Percentiles rank a stretch among this genome's conserved stretches.
Conservation (phyloP, 2,888 invertebrate genomes). For the Dione juno region DNA sequence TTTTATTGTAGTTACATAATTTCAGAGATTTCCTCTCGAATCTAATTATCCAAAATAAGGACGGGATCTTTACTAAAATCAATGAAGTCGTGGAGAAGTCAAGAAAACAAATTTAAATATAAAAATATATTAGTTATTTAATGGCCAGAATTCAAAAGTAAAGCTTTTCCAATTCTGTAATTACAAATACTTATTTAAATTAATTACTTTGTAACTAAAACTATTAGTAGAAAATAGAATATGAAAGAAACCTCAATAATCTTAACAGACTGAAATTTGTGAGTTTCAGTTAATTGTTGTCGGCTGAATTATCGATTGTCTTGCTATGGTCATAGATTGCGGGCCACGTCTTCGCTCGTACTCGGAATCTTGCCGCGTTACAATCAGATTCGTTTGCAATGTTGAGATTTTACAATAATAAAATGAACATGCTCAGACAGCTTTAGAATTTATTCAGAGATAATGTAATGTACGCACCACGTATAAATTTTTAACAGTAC, state of each 20-base stretch:
- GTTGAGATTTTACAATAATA: neutral
- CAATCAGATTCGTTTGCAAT: conserved; percentile 4
- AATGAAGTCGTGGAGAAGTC: too few relatives aligned
- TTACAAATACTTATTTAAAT: neutral
- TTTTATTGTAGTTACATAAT: too few relatives aligned
- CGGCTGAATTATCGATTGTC: conserved; percentile 21
- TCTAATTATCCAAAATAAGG: too few relatives aligned
- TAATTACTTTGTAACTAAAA: neutral
- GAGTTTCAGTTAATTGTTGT: conserved; percentile 21
- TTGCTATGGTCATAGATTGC: conserved; percentile 22
- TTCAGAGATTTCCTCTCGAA: too few relatives aligned
- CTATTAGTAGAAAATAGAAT: neutral
- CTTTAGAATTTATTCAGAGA: neutral
- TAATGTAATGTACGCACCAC: neutral
- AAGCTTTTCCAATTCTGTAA: too few relatives aligned
- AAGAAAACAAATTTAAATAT: too few relatives aligned
- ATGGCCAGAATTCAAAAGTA: too few relatives aligned
- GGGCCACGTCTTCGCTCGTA: conserved; percentile 1
- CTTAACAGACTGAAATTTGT: conserved; percentile 19
- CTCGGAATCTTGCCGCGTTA: conserved; percentile 2
- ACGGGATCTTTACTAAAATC: too few relatives aligned
- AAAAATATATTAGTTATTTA: too few relatives aligned
- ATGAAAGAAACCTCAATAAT: neutral
- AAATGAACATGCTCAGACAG: neutral
- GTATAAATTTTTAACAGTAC: neutral